Evolutionary conservation across 2,797 vertebrate species (phyloP).

Genomic region (Garrulus glandarius): DNA sequence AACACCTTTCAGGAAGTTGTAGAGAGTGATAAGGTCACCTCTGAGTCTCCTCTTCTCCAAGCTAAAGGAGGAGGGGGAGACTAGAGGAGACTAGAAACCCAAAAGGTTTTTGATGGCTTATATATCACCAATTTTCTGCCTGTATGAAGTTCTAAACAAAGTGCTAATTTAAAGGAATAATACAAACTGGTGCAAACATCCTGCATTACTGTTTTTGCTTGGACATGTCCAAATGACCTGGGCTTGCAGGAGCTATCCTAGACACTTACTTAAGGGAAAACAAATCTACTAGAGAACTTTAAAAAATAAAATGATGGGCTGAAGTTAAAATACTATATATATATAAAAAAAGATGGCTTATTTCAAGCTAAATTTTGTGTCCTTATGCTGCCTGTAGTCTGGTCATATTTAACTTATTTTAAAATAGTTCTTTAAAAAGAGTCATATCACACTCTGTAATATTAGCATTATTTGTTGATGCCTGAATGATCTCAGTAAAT

Average conservation of each 20-base stretch:
- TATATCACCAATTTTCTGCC: not conserved
- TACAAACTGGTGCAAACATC: not conserved
- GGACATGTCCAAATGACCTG: not conserved
- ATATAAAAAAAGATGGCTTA: not conserved
- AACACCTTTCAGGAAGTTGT: too few relatives aligned
- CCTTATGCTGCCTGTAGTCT: not conserved
- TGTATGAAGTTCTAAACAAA: not conserved
- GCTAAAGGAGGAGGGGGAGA: too few relatives aligned
- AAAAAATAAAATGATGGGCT: not conserved
- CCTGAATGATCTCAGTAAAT: conserved; percentile 2
- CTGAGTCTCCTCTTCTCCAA: too few relatives aligned
- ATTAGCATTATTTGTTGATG: not conserved
- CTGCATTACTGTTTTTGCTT: not conserved
- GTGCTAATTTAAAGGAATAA: not conserved
- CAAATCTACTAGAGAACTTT: not conserved
- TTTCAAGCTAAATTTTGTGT: not conserved
- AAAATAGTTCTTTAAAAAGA: not conserved
- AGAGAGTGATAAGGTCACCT: too few relatives aligned
- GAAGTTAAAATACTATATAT: not conserved
- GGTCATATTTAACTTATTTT: not conserved
- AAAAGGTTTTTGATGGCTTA: not conserved
- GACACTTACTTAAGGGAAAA: not conserved
- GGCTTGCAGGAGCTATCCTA: not conserved
- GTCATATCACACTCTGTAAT: not conserved
- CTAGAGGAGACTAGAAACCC: not conserved